Evolutionary conservation across 2,797 vertebrate species (phyloP).

Genomic region (Salarias fasciatus): DNA sequence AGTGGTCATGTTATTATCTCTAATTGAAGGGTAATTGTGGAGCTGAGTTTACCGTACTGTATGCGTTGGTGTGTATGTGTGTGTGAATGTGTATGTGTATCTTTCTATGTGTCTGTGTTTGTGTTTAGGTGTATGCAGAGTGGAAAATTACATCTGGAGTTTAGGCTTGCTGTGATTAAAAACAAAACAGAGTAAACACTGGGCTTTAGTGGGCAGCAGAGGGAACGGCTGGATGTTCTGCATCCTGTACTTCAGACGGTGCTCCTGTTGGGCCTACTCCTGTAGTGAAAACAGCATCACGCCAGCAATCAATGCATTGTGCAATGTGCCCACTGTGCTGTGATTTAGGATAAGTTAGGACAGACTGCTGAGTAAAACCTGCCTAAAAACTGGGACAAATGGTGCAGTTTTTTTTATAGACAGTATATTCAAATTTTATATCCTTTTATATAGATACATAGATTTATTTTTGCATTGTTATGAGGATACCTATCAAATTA

Average conservation of each 20-base stretch:
- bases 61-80: constrained; percentile 46
- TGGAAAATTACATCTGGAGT: constrained; percentile 77
- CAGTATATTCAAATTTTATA: no score
- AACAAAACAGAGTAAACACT: constrained; percentile 77
- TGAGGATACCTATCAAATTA: no score
- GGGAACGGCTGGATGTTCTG: constrained; percentile 48
- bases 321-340: no score
- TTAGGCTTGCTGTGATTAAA: constrained; percentile 78
- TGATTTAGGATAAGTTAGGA: no score
- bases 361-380: no score
- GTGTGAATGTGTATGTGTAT: constrained; percentile 58
- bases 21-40: constrained; percentile 81
- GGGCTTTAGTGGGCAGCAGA: constrained; percentile 69
- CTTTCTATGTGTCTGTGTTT: constrained; percentile 77
- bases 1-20: constrained; percentile 82
- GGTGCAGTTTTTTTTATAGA: no score
- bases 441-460: no score
- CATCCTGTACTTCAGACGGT: constrained; percentile 44
- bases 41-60: constrained; percentile 69
- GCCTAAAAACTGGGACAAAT: no score
- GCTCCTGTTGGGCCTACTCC: constrained; percentile 20
- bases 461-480: no score
- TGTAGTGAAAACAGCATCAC: constrained; percentile 15
- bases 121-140: constrained; percentile 79
- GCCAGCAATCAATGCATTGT: background rate